Evolutionary conservation across 2,113 vertebrate species (phyloP).

Genomic region (Hystrix cristata): DNA sequence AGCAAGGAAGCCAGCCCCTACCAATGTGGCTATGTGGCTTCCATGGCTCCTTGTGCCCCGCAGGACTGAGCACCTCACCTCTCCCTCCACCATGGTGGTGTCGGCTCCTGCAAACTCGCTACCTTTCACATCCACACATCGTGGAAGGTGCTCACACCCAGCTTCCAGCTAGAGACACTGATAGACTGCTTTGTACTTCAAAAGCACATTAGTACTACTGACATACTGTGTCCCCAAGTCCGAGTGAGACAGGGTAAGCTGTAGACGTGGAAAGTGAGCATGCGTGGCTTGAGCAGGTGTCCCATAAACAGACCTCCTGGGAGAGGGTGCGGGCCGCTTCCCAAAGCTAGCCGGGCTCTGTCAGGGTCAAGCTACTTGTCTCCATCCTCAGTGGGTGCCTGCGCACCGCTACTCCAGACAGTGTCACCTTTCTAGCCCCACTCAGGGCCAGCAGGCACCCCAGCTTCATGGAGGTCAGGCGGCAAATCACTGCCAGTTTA

Average conservation of each 20-base stretch:
- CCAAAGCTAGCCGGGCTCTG: rapidly evolving
- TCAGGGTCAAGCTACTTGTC: rapidly evolving
- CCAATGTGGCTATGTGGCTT: rapidly evolving
- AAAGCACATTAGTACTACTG: neutral
- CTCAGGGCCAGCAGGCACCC: neutral
- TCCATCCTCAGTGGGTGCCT: neutral
- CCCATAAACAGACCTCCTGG: neutral
- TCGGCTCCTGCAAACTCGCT: neutral
- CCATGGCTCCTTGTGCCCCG: neutral
- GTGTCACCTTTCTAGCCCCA: neutral
- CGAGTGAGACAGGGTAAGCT: neutral
- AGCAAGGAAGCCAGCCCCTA: neutral
- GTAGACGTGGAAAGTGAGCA: neutral
- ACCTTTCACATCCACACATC: neutral
- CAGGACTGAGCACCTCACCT: neutral
- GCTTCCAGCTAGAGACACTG: neutral
- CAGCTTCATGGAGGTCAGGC: neutral
- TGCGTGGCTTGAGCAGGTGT: neutral
- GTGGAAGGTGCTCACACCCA: neutral
- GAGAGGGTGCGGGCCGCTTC: rapidly evolving
- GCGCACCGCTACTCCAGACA: neutral
- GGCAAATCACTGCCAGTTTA: neutral
- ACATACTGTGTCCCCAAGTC: neutral
- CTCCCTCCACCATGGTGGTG: neutral
- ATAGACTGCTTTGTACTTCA: neutral